phyloP scores from a whole-genome alignment of 2,797 vertebrate species.

The Manis javanica region DNA sequence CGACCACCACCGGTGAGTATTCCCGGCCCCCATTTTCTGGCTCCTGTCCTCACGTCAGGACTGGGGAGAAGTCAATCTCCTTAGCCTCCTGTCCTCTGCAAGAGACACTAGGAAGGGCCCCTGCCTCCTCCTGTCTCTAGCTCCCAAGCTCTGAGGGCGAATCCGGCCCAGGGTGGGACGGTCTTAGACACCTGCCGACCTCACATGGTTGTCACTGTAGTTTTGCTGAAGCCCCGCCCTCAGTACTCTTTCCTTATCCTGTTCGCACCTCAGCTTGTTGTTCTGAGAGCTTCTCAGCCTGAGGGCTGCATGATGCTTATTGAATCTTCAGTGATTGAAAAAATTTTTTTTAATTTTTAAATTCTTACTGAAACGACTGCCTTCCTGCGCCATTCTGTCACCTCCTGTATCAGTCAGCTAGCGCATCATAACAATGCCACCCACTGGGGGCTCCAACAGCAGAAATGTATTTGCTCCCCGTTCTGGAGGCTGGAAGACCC shows the following conservation, averaged over 20 bases:
- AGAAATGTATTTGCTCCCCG: not conserved
- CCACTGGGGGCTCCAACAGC: not conserved
- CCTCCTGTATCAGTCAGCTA: not conserved
- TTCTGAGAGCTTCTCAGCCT: not conserved
- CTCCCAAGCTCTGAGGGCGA: not conserved
- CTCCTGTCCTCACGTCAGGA: too few relatives aligned
- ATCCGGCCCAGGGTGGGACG: not conserved
- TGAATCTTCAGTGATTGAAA: not conserved
- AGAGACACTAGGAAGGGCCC: not conserved
- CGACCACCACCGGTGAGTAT: conserved; percentile 57
- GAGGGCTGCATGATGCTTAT: not conserved
- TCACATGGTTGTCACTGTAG: not conserved
- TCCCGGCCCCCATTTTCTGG: not conserved
- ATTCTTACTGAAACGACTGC: not conserved
- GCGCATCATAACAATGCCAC: not conserved
- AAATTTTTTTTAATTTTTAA: not conserved
- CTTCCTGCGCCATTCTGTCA: not conserved
- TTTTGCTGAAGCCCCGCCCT: not conserved
- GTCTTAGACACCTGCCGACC: not conserved
- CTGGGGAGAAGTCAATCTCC: not conserved
- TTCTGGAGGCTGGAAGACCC: not conserved
- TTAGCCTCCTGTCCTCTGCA: not conserved
- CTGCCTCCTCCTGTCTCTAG: not conserved
- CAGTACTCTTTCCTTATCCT: not conserved
- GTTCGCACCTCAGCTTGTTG: not conserved